Base-by-base conservation (phyloP, 2,797 vertebrate species). In the Amphiprion clarkii region DNA sequence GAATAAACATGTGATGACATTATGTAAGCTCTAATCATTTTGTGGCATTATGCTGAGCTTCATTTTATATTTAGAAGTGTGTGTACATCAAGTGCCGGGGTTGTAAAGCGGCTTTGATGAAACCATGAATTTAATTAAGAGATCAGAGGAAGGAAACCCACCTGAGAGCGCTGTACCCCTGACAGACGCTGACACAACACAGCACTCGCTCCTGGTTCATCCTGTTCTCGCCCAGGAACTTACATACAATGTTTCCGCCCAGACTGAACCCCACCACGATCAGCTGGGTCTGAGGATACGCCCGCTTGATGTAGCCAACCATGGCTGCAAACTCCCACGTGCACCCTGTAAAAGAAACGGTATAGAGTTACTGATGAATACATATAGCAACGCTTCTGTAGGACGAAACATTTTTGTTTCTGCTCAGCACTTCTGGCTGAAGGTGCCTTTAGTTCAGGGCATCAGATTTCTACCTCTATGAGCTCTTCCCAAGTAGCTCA, bases 181-280 rank as follows among this genome's bases (percentile, higher is more conserved):
- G 98, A 92, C 98, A 99, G 81, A 99, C 94, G 0, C 98, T 99
- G 86, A 99, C 96, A 0, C 97, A 97, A 83, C 98, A 99, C 78
- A 99, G 91, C n/a, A 99, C 98, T 53, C 95, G 91, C 53, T 99
- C 98, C 91, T 99, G 98, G 93, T 99, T 99, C 36, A 84, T 87
- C 44, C 89, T 95, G 82, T 92, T 97, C 93, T 99, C 98, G 5
- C 98, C 98, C 87, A 99, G 87, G 86, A 97, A 99, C 86, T 99
- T 99, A 88, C 98, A 99, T 14, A 99, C 98, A 0, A 99, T 99
- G 92, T 99, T 99, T 19, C 98, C 98, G 0, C 98, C 98, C 60
- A 99, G 94, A 84, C 98, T 99, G 91, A 99, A 99, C 83, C 98
- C 98, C 70, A 99, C 96, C 0, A 99, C 97, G 0, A 98, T 96